Evolutionary conservation across 2,797 vertebrate species (phyloP).

Genomic region (Nyctalus aviator): DNA sequence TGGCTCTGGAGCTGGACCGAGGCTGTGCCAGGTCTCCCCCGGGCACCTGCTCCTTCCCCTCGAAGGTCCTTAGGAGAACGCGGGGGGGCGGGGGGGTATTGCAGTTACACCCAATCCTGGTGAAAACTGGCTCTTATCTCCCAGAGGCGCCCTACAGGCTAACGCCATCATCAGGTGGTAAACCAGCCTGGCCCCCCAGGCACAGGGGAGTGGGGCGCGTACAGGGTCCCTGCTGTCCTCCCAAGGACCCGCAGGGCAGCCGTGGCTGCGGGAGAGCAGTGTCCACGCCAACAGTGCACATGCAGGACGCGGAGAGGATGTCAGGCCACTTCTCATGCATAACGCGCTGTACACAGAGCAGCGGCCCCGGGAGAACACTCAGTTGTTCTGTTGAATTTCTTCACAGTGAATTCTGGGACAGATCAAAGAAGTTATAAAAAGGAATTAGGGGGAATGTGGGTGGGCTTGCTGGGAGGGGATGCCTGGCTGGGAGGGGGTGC

Average conservation of each 20-base stretch:
- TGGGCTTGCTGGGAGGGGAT: conserved; percentile 81
- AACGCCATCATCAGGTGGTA: accelerated
- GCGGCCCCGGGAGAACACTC: conserved; percentile 86
- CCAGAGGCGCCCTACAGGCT: too few species aligned
- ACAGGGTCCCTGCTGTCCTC: too few species aligned
- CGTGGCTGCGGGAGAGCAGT: conserved; percentile 68
- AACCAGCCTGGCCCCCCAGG: too few species aligned
- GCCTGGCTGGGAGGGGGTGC: too few species aligned
- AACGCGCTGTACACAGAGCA: conserved; percentile 87
- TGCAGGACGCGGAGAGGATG: too few species aligned
- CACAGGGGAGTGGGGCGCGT: too few species aligned
- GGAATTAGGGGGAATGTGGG: conserved; percentile 89
- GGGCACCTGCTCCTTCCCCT: accelerated
- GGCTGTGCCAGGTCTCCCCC: neutral
- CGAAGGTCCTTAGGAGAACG: neutral
- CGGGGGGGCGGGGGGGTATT: accelerated
- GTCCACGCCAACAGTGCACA: conserved; percentile 67
- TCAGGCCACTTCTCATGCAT: conserved; percentile 85
- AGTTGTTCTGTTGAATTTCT: conserved; percentile 88
- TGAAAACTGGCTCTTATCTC: accelerated
- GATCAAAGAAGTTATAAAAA: conserved; percentile 90
- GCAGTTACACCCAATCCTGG: neutral
- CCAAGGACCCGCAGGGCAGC: neutral
- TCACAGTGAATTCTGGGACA: conserved; percentile 87
- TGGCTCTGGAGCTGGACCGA: accelerated